Percentiles rank a stretch among this genome's conserved stretches.
phyloP scores from a whole-genome alignment of 1,140 invertebrate species.

The Metopolophium dirhodum region DNA sequence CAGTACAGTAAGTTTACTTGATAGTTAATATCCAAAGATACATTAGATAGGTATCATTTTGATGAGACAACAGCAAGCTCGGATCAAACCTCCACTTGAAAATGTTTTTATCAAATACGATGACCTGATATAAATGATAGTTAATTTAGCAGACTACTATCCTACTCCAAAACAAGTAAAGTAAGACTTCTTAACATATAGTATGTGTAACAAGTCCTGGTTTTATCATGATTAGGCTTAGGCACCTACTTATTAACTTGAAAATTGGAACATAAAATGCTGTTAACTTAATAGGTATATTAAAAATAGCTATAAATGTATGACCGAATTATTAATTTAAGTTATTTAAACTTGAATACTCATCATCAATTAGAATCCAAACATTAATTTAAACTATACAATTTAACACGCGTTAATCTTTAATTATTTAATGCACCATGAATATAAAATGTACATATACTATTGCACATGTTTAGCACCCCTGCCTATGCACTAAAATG shows the following conservation, averaged over 20 bases:
- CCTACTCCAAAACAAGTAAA: background rate
- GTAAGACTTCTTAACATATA: background rate
- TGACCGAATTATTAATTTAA: background rate
- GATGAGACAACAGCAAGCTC: too few species aligned
- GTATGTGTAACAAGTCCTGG: background rate
- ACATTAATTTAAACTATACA: background rate
- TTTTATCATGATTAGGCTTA: background rate
- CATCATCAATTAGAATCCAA: background rate
- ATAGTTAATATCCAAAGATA: background rate
- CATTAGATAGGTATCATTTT: background rate
- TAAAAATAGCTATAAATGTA: background rate
- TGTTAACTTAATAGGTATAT: too few species aligned
- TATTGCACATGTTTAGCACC: constrained; percentile 32
- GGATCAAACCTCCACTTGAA: background rate
- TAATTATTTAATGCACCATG: background rate
- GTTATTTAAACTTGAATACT: background rate
- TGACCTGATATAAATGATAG: background rate
- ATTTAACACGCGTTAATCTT: background rate
- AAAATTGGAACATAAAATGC: background rate
- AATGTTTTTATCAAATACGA: background rate
- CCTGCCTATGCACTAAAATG: background rate
- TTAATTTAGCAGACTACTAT: background rate
- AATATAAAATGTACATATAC: background rate
- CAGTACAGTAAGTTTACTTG: background rate
- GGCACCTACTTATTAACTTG: background rate